A percentile compares a stretch with the other conserved stretches of the same genome.
Conservation (phyloP, 2,888 invertebrate genomes). For the Cantharis rustica region DNA sequence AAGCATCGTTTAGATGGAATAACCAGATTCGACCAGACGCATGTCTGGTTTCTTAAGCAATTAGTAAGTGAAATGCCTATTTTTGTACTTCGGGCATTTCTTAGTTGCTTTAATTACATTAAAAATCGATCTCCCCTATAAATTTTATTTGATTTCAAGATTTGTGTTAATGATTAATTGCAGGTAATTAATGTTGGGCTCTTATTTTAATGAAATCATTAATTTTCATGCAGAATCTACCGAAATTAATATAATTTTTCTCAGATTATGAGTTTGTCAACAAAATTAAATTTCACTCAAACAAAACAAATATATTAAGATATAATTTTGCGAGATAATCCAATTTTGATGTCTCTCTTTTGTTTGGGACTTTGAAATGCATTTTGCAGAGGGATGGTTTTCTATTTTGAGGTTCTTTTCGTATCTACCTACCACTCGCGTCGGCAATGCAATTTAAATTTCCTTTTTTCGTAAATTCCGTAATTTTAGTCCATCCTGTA, state of each 20-base stretch:
- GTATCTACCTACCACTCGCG: not conserved
- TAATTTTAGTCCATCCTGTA: not conserved
- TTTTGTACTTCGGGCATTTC: slow-evolving; percentile 25
- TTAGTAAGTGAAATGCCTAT: slow-evolving; percentile 38
- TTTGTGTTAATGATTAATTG: not conserved
- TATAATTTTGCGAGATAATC: not conserved
- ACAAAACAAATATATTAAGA: not conserved
- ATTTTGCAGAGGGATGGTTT: not conserved
- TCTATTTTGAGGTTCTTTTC: not conserved
- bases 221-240: not conserved
- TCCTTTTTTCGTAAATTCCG: not conserved
- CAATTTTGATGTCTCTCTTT: not conserved
- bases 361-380: not conserved
- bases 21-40: slow-evolving; percentile 35
- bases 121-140: slow-evolving; percentile 21
- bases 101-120: slow-evolving; percentile 38
- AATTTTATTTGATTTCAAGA: not conserved
- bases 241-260: not conserved
- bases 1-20: slow-evolving; percentile 25
- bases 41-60: slow-evolving; percentile 38
- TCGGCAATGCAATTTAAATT: not conserved
- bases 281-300: not conserved
- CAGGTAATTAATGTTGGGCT: not conserved
- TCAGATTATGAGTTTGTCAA: not conserved
- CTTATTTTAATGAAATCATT: not conserved